Conservation (phyloP, 2,888 invertebrate genomes). For the Phyto melanocephala region DNA sequence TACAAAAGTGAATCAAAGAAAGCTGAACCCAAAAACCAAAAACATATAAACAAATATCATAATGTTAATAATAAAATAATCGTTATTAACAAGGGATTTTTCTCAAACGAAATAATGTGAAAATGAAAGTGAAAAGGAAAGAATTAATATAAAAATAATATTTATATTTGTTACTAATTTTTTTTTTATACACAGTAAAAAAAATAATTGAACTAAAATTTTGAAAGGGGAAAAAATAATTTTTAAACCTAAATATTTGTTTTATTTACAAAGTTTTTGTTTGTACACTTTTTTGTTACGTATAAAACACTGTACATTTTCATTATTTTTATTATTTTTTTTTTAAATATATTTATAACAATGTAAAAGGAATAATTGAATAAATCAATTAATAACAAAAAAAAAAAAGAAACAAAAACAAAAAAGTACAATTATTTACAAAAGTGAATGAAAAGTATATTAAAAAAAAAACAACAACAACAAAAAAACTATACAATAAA, state of each 20-base stretch:
- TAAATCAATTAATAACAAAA: slow-evolving; percentile 10
- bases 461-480: slow-evolving; percentile 2
- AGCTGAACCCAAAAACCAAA: slow-evolving; percentile 5
- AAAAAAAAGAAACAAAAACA: slow-evolving; percentile 22
- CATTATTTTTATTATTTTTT: no score
- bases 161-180: no score
- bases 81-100: slow-evolving; percentile 31
- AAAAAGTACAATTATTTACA: slow-evolving; percentile 67
- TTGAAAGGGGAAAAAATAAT: slow-evolving; percentile 9
- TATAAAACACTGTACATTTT: slow-evolving; percentile 24
- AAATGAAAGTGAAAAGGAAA: slow-evolving; percentile 11
- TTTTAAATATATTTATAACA: no score
- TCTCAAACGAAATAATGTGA: slow-evolving; percentile 11
- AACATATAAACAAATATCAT: no score
- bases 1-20: slow-evolving; percentile 9
- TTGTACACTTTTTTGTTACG: not conserved
- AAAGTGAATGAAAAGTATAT: slow-evolving; percentile 59
- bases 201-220: slow-evolving; percentile 4
- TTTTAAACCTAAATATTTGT: slow-evolving; percentile 54
- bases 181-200: slow-evolving; percentile 30
- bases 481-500: no score
- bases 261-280: slow-evolving; percentile 67
- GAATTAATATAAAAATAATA: not conserved
- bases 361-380: slow-evolving; percentile 20
- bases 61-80: slow-evolving; percentile 41